phyloP scores from a whole-genome alignment of 53 echinoderm and acorn worm species.

The Antedon mediterranea region DNA sequence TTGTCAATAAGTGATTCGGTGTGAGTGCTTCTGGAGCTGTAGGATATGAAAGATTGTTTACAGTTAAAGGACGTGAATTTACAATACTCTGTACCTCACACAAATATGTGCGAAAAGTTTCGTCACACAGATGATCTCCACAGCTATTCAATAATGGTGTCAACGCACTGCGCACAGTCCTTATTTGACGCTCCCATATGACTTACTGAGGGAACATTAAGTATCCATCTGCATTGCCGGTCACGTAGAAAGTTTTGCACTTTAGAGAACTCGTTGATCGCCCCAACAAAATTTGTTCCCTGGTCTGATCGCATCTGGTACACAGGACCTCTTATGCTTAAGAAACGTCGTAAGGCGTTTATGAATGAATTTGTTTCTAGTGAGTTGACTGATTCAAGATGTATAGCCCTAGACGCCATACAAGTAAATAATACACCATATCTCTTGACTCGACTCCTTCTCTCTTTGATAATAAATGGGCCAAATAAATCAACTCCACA shows the following conservation, averaged over 20 bases:
- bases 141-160: not conserved
- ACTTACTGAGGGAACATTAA: not conserved
- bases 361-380: not conserved
- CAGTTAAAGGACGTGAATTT: not conserved
- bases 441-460: not conserved
- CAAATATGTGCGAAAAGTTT: not conserved
- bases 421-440: not conserved
- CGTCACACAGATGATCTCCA: not conserved
- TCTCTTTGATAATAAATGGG: too few relatives aligned
- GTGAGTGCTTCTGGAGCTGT: not conserved
- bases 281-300: not conserved
- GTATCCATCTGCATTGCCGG: not conserved
- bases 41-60: not conserved
- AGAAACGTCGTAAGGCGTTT: not conserved
- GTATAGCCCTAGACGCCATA: not conserved
- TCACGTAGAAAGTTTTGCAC: not conserved
- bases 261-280: not conserved
- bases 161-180: constrained; percentile 1
- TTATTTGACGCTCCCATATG: not conserved
- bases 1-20: not conserved
- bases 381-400: not conserved
- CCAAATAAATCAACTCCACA: constrained; percentile 10
- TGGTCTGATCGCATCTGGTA: too few relatives aligned
- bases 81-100: not conserved
- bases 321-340: not conserved